Conservation (phyloP, 2,888 invertebrate species). For the Lepeophtheirus nordmannii region DNA sequence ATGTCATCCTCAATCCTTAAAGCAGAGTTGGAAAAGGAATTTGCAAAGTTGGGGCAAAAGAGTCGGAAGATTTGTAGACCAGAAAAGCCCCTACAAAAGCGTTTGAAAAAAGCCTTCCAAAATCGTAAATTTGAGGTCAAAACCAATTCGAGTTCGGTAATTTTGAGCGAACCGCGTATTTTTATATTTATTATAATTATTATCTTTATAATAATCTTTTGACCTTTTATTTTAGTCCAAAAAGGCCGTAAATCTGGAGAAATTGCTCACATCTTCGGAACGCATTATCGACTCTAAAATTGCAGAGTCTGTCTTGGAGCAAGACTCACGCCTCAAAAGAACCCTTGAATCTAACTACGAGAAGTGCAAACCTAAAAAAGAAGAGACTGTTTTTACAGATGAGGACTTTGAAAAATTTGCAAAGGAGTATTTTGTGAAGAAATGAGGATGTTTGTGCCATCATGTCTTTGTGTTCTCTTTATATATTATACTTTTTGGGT, state of each 20-base stretch:
- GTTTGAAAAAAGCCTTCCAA: background rate
- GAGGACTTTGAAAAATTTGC: slow-evolving; percentile 8
- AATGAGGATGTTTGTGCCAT: background rate
- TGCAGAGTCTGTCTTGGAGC: background rate
- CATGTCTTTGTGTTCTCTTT: background rate
- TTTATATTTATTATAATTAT: no score
- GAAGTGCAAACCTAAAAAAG: background rate
- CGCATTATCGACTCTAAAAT: background rate
- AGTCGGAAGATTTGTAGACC: background rate
- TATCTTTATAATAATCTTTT: background rate
- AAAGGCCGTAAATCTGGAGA: background rate
- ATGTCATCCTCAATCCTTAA: background rate
- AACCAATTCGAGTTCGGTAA: background rate
- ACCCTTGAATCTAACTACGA: background rate
- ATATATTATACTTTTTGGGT: background rate
- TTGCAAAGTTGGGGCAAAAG: background rate
- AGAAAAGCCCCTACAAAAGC: background rate
- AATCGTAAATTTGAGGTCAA: no score
- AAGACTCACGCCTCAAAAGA: background rate
- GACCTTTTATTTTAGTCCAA: background rate
- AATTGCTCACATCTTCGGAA: background rate
- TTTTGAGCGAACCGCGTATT: background rate
- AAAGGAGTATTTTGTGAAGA: background rate
- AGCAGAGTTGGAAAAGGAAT: background rate
- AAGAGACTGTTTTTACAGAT: slow-evolving; percentile 10